These are phyloP conservation scores for Prinia subflava DNA, from an alignment of 2,113 vertebrate genomes.

Conservation along the genomic window DNA sequence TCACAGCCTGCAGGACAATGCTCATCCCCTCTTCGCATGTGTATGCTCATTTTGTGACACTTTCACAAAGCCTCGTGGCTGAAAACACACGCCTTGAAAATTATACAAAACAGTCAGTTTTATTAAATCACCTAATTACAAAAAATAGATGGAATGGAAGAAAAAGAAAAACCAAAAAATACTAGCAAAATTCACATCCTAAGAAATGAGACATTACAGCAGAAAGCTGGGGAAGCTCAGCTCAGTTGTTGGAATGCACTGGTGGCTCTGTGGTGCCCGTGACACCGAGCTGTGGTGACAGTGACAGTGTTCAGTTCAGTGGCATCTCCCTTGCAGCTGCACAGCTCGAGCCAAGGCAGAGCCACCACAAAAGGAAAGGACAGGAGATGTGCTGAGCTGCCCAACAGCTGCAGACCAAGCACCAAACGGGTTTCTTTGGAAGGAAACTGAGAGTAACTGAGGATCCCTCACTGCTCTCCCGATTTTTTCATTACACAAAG, in stretches of 20 bases:
- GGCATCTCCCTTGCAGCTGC: not conserved
- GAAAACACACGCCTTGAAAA: not conserved
- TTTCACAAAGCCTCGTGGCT: not conserved
- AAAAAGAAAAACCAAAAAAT: not conserved
- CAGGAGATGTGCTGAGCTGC: not conserved
- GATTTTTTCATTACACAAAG: not conserved
- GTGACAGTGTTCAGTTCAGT: not conserved
- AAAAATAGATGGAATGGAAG: not conserved
- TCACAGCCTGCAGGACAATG: not conserved
- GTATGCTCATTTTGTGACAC: accelerated
- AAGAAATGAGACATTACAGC: not conserved
- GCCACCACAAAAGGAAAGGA: not conserved
- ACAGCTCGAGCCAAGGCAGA: not conserved
- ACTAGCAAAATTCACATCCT: not conserved
- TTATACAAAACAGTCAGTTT: not conserved
- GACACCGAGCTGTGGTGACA: not conserved
- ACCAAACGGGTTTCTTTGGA: not conserved
- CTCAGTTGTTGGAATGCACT: not conserved
- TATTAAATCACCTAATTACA: slow-evolving; percentile 46
- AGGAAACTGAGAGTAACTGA: accelerated
- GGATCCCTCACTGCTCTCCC: not conserved
- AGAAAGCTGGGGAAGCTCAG: not conserved
- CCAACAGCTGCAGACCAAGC: not conserved
- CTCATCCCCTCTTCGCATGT: too few species aligned
- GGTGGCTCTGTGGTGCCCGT: accelerated